phyloP scores from a whole-genome alignment of 2,888 invertebrate species.

The Agelastica alni region DNA sequence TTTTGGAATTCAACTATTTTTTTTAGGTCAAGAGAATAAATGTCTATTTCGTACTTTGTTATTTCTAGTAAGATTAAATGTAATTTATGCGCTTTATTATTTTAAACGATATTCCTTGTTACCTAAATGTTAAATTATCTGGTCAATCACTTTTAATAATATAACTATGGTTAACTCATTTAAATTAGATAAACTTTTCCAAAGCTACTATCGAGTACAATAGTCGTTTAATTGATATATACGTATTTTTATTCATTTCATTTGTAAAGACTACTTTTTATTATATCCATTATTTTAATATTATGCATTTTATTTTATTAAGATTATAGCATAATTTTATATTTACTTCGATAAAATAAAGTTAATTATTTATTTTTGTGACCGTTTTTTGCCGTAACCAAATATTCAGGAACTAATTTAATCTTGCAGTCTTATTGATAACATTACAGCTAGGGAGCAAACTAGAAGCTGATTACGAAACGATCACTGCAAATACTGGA shows the following conservation, averaged over 20 bases:
- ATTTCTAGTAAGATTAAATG: no score
- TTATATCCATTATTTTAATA: constrained; percentile 16
- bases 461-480: no score
- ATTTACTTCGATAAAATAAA: constrained; percentile 18
- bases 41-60: no score
- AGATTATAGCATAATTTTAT: constrained; percentile 19
- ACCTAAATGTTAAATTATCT: background rate
- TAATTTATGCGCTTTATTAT: no score
- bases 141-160: background rate
- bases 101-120: background rate
- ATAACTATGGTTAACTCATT: no score
- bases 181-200: background rate
- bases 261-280: constrained; percentile 17
- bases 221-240: background rate
- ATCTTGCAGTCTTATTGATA: no score
- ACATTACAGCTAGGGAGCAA: no score
- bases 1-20: no score
- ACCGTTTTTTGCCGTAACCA: no score
- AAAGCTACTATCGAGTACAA: constrained; percentile 11
- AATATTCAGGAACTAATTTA: no score
- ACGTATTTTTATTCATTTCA: background rate
- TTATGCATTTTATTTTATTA: constrained; percentile 17
- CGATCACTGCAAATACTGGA: no score
- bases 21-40: no score
- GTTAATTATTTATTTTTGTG: constrained; percentile 14